phyloP scores from a whole-genome alignment of 2,888 invertebrate species.

The Creontiades dilutus region DNA sequence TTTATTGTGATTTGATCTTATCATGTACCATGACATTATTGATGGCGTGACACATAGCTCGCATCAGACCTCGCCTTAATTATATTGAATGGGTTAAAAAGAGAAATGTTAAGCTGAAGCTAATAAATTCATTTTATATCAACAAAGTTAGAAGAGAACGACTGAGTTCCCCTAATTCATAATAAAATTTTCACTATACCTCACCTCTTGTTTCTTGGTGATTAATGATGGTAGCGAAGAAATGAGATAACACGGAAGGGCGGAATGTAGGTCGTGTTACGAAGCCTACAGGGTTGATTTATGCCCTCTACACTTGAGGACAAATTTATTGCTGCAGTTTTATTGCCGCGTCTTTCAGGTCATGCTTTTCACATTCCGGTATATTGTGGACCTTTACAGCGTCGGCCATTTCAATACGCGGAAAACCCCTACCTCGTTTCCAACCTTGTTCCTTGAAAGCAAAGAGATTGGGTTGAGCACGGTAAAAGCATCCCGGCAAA shows the following conservation, averaged over 20 bases:
- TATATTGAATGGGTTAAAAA: too few species aligned
- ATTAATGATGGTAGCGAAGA: neutral
- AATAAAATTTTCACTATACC: neutral
- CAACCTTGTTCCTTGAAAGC: neutral
- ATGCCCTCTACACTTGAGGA: conserved; percentile 35
- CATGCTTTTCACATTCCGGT: conserved; percentile 43
- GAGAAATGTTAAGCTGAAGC: too few species aligned
- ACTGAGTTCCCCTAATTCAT: neutral
- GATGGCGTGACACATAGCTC: too few species aligned
- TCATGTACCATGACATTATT: too few species aligned
- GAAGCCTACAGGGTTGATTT: conserved; percentile 38
- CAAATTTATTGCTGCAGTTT: conserved; percentile 45
- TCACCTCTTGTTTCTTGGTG: neutral
- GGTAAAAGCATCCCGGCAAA: neutral
- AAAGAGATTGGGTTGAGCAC: neutral
- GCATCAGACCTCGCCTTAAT: too few species aligned
- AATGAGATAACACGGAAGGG: conserved; percentile 26
- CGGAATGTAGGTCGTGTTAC: conserved; percentile 37
- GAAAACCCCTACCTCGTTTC: neutral
- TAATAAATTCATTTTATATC: too few species aligned
- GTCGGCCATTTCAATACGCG: neutral
- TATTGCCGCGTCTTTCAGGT: conserved; percentile 5
- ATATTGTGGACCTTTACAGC: conserved; percentile 11
- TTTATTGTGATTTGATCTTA: too few species aligned
- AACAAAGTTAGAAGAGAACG: too few species aligned